Evolutionary conservation across 2,888 invertebrate genomes (phyloP), one percentile per base, ranked within the genome.

Genomic region (Pterobdella sp.): DNA sequence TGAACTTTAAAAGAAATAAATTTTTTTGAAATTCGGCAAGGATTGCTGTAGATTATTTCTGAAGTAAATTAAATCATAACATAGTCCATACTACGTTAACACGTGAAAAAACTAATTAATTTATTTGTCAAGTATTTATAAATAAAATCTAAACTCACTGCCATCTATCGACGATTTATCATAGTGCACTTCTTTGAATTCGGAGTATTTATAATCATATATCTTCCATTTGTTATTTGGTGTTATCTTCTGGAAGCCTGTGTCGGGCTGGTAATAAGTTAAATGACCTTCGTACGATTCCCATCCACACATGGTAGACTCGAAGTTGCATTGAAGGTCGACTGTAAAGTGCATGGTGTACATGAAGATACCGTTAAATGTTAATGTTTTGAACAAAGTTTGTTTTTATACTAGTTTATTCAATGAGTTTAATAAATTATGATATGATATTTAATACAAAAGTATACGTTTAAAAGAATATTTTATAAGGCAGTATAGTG

Each of bases 311-410:
- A 70, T 29, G 36, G 74, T 66, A 4, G 75, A 77, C 75, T 78
- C 78, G 70, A 77, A 78, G 71, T 76, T 78, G 74, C 78, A 78
- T 42, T 76, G 73, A 10, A 75, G 64, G 49, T 78, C 78, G 32
- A 71, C 78, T 77, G 74, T 22, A 76, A 73, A 18, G 37, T 14
- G 22, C 7, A 42, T 42, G 22, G 22, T 42, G 7, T 42, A 42
- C 22, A 14, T 14, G 7, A 42, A 42, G 7, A 42, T 14, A 22
- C 22, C 7, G 49, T 42, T 14, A 42, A 14, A 42, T 42, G 22
- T 14, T 42, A 14, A 42, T 42, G 22, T 42, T 42, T 42, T 14
- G 7, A 14, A 42, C 22, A 42, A 42, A n/a, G n/a, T n/a, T n/a
- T n/a, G n/a, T n/a, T n/a, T n/a, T n/a, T n/a, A n/a, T n/a, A n/a